Base-by-base conservation (phyloP, 2,113 vertebrate genomes). In the Microtus montanus region DNA sequence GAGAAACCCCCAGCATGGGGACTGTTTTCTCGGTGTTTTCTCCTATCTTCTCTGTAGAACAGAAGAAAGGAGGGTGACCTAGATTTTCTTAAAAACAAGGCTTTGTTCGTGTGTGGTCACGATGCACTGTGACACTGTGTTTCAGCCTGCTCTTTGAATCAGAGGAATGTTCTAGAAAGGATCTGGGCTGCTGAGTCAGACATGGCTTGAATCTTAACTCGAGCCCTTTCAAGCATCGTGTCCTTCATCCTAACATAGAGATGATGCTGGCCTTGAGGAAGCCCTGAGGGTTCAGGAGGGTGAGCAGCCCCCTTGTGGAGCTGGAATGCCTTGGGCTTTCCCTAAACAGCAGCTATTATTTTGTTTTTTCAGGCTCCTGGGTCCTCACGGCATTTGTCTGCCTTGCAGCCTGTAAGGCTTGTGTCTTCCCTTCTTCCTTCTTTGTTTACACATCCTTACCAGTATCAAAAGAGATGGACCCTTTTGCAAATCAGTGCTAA, bases 31-130 rank as follows among this genome's bases (percentile, higher is more conserved):
- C 92, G 54, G 8, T 28, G 10, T 54, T 80, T 41, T 83, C n/a
- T 92, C 61, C 28, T 35, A 70, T 71, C 82, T 80, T 92, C 8
- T 54, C 22, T 26, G 44, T 28, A 68, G 64, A 41, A n/a, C 35
- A 89, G 84, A 61, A 95, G 90, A 61, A 58, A 79, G 64, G 90
- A 30, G 24, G 30, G 73, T 92, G 88, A 84, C 80, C 49, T 75
- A 90, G 90, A 94, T 96, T 96, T 90, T 79, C 92, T 92, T 93
- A 49, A 93, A 92, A 93, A 92, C 77, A 87, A 95, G 78, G 73
- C 93, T 95, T 96, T 92, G 77, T 97, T 96, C 87, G 8, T 74
- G 41, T 93, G 90, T 95, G 89, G 93, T 64, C 94, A 90, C 63
- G 38, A 64, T n/a, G 92, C 90, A 24, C 84, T 52, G 2, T 49